Base-by-base conservation (phyloP, 2,797 vertebrate genomes). In the Melanogrammus aeglefinus region DNA sequence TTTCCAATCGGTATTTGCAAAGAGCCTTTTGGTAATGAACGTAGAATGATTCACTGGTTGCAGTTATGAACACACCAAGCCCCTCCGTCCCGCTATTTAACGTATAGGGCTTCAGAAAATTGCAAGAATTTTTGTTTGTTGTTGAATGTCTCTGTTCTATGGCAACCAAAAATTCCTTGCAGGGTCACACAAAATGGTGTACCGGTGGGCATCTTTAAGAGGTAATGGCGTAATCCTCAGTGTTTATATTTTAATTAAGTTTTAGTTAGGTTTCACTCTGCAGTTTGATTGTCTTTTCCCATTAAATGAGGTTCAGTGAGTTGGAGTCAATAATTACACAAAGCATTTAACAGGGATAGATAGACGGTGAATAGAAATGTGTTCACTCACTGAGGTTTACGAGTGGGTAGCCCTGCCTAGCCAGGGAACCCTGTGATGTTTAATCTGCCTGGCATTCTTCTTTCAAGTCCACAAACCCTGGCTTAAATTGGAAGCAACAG, bases 401-500 rank as follows among this genome's bases (percentile, higher is more conserved):
- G 18, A 57, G 16, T 6, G 5, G 6, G 51, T 57, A 21, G 51
- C 51, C 51, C 16, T 4, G 51, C 51, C 51, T 57, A 57, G 16
- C 51, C 21, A 57, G 18, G 16, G 18, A 57, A 57, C 51, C 51
- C 51, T 18, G 51, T 47, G 44, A 47, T 18, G 51, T 70, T 70
- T 29, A n/a, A 69, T 70, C 66, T 31, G 24, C 13, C 13, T n/a
- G 2, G 24, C 27, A n/a, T 27, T n/a, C 9, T 24, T n/a, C 21
- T n/a, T n/a, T n/a, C 16, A 14, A 35, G 33, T 18, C 44, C 73
- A 81, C 77, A 82, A 81, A 86, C 77, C 77, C 83, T 72, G 33
- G 83, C 79, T 44, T 44, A 39, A 82, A 82, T 72, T 27, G 27
- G 78, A 57, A 57, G 51, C 51, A 87, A 80, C 79, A 77, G 76